Conservation (phyloP, 2,113 vertebrate species). For the Zosterops japonicus region DNA sequence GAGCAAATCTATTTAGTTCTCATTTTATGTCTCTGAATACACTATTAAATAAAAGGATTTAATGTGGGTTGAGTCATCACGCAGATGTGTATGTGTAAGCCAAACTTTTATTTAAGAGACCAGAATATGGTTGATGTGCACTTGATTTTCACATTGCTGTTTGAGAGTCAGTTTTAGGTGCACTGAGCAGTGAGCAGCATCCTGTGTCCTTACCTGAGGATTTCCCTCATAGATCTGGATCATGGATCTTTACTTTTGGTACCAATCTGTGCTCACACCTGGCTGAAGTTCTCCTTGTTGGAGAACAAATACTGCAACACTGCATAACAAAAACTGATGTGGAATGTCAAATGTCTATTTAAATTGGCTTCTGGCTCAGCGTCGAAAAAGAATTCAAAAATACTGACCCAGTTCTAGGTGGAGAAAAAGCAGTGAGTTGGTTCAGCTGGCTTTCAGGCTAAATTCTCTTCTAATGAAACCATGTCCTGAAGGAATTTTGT, state of each 20-base stretch:
- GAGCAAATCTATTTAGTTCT: neutral
- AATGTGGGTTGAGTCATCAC: neutral
- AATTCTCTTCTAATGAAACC: neutral
- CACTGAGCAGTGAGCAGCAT: neutral
- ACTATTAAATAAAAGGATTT: neutral
- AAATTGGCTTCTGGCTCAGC: neutral
- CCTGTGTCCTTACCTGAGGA: fast-evolving
- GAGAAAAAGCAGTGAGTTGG: neutral
- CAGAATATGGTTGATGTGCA: neutral
- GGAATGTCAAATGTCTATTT: neutral
- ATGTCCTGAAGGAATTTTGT: neutral
- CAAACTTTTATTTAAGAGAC: neutral
- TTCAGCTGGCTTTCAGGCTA: neutral
- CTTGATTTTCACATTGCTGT: neutral
- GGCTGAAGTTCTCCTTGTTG: neutral
- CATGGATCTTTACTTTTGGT: fast-evolving
- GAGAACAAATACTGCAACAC: neutral
- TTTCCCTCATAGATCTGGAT: fast-evolving
- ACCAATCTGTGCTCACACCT: fast-evolving
- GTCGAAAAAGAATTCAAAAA: neutral
- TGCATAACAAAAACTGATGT: neutral
- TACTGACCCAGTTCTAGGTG: neutral
- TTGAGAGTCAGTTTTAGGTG: neutral
- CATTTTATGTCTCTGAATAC: neutral
- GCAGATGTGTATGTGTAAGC: fast-evolving